These are phyloP conservation scores for Enoplolaimus lenunculus DNA, from an alignment of 2,888 invertebrate genomes.

Conservation along the genomic window DNA sequence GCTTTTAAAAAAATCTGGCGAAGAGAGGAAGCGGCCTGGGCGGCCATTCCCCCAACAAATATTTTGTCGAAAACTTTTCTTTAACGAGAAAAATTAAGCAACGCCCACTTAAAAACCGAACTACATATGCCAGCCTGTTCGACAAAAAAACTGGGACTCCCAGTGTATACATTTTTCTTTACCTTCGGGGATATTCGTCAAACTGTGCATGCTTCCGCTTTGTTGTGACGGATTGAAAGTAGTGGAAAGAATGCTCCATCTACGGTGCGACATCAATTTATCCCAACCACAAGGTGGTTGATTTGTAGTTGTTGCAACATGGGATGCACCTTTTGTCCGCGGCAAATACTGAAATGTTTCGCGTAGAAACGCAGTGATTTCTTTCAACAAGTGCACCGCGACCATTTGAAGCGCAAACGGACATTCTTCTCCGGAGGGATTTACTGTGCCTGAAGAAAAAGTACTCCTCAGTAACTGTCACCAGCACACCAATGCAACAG, in stretches of 20 bases:
- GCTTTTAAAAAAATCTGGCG: too few relatives aligned
- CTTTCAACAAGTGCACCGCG: slow-evolving; percentile 81
- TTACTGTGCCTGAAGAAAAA: slow-evolving; percentile 21
- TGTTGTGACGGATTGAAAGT: slow-evolving; percentile 38
- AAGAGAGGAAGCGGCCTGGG: too few relatives aligned
- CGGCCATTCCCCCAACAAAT: too few relatives aligned
- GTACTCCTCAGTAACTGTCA: slow-evolving; percentile 31
- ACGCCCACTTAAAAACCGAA: too few relatives aligned
- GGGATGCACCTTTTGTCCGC: slow-evolving; percentile 26
- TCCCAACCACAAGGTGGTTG: slow-evolving; percentile 32
- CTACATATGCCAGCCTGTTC: too few relatives aligned
- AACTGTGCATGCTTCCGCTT: slow-evolving; percentile 38
- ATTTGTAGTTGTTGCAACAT: neutral
- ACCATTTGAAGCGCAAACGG: slow-evolving; percentile 60
- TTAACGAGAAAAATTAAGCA: too few relatives aligned
- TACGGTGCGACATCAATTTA: slow-evolving; percentile 34
- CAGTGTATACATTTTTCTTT: too few relatives aligned
- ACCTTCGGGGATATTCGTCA: slow-evolving; percentile 30
- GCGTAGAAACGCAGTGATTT: slow-evolving; percentile 87
- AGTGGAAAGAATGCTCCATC: slow-evolving; percentile 39
- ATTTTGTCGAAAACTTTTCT: too few relatives aligned
- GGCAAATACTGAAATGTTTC: slow-evolving; percentile 72
- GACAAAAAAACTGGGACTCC: too few relatives aligned
- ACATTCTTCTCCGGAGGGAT: slow-evolving; percentile 60
- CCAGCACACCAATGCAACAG: neutral